Evolutionary conservation across 1,140 invertebrate genomes (phyloP), one percentile per base, ranked within the genome.

Genomic region (Drosophila subpulchrella): DNA sequence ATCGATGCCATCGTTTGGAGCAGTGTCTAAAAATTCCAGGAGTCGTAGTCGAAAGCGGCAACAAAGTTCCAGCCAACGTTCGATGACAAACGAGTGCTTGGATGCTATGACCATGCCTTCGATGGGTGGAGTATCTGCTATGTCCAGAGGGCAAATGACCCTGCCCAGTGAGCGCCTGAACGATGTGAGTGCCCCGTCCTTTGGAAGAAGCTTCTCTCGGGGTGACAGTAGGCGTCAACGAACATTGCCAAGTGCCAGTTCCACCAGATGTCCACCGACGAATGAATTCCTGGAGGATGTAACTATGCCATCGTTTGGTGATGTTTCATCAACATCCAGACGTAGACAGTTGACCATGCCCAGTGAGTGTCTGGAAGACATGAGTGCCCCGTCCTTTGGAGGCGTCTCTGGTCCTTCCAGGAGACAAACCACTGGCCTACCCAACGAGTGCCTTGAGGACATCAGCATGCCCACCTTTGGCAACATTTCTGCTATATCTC

Each of bases 101-200:
- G 56, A 59, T 2, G 54, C 77, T n/a, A 32, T 67, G 13, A 58
- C 63, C 2, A 58, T 70, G 68, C 80, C 60, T 0, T 61, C 63
- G 2, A 73, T 59, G 15, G 44, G 13, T 30, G 47, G 47, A 15
- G 13, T n/a, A 27, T 48, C 47, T 15, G 24, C 6, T 30, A 1
- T 24, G 13, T 30, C 47, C 13, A n/a, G 47, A 48, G 15, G 47
- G 5, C 47, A 8, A 10, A n/a, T 48, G 24, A 30, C 13, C 24
- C 13, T 48, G 47, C 13, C 47, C 1, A 48, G 24, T n/a, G 47
- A 48, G 47, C 15, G 47, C 27, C 4, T 48, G 24, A n/a, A 48
- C 27, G 47, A 48, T 30, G 47, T 48, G 1, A 48, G 47, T 48
- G 47, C 47, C 13, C 47, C 47, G 13, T 48, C 47, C 1, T 30